phyloP scores from a whole-genome alignment of 2,113 vertebrate species.

The Indicator maculatus region DNA sequence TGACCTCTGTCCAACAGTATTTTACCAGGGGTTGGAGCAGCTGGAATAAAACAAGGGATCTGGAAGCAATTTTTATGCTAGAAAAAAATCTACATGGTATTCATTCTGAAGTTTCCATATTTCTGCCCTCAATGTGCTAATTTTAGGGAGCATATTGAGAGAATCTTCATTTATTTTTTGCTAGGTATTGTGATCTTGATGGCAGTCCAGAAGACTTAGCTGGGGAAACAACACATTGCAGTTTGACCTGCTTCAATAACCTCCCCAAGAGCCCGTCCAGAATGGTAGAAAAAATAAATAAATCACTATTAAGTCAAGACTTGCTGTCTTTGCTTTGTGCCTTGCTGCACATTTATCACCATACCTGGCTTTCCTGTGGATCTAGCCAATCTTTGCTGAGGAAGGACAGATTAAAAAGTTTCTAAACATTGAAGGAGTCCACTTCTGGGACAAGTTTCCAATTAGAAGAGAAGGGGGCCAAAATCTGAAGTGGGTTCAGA shows the following conservation, averaged over 20 bases:
- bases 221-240: neutral
- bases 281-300: neutral
- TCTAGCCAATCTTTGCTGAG: neutral
- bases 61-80: constrained; percentile 13
- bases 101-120: neutral
- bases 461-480: neutral
- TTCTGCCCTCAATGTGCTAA: neutral
- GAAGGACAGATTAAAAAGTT: neutral
- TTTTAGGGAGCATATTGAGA: neutral
- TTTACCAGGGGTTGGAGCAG: neutral
- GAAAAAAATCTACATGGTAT: neutral
- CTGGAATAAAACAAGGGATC: neutral
- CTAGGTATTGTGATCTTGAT: neutral
- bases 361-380: neutral
- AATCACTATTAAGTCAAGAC: neutral
- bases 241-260: neutral
- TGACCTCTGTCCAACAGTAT: neutral
- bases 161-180: neutral
- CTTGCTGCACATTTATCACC: neutral
- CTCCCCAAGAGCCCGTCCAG: neutral
- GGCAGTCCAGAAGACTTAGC: neutral
- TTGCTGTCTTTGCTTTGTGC: neutral
- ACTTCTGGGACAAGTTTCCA: neutral
- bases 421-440: accelerated
- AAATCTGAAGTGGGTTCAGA: neutral